Conservation (phyloP, 2,113 vertebrate species). For the Oryzias curvinotus region DNA sequence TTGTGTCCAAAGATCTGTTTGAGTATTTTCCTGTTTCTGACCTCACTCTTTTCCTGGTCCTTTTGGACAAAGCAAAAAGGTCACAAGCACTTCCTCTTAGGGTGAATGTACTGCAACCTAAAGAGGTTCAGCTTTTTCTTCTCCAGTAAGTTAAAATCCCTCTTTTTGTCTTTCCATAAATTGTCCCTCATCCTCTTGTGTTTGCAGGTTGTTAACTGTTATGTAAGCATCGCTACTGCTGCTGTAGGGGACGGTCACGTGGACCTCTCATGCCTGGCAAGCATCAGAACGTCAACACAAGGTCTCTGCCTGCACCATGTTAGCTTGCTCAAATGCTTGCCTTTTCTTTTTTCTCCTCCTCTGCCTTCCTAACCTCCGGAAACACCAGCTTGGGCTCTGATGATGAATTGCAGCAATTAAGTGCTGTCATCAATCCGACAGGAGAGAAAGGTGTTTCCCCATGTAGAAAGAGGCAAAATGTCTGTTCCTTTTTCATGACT, state of each 20-base stretch:
- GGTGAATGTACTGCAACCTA: too few species aligned
- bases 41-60: too few species aligned
- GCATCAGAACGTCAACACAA: constrained; percentile 61
- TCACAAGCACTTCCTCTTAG: too few species aligned
- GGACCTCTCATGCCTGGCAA: constrained; percentile 36
- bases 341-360: constrained; percentile 61
- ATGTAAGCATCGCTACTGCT: constrained; percentile 26
- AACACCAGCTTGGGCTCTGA: neutral
- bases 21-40: too few species aligned
- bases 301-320: constrained; percentile 45
- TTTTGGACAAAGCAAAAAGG: too few species aligned
- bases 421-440: constrained; percentile 36
- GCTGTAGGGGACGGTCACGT: constrained; percentile 40
- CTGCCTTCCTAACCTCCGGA: constrained; percentile 23
- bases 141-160: constrained; percentile 11
- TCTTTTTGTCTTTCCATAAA: constrained; percentile 13
- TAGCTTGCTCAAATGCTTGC: constrained; percentile 49
- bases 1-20: too few species aligned
- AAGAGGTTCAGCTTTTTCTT: too few species aligned
- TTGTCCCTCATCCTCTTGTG: constrained; percentile 32
- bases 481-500: neutral
- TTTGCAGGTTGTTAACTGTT: constrained; percentile 44
- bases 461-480: constrained; percentile 23
- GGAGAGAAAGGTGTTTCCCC: constrained; percentile 23
- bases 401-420: constrained; percentile 57